Percentiles rank a stretch among this genome's conserved stretches.
Evolutionary conservation across 2,888 invertebrate species (phyloP).

Genomic region (Seira musarum): DNA sequence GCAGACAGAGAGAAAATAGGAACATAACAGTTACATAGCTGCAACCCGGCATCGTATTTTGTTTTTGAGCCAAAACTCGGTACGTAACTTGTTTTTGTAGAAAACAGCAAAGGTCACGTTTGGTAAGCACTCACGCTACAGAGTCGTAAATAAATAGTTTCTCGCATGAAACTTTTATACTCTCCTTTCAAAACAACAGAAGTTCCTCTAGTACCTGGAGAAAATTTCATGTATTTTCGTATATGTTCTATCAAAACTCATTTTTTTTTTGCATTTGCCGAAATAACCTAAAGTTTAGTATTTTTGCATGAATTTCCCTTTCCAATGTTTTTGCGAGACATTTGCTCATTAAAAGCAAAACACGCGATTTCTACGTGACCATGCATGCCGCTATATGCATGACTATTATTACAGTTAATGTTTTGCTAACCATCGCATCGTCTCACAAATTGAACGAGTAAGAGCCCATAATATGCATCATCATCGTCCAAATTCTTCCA

Average conservation of each 20-base stretch:
- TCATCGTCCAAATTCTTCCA: background rate
- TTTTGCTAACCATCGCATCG: background rate
- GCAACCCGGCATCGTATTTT: no score
- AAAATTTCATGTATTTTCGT: background rate
- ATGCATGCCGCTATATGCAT: background rate
- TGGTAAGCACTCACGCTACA: background rate
- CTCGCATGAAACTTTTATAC: no score
- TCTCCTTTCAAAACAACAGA: no score
- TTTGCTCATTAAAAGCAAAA: background rate
- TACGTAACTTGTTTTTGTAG: no score
- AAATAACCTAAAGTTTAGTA: background rate
- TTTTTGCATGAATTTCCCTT: background rate
- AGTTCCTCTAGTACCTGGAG: no score
- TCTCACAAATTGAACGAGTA: background rate
- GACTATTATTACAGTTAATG: background rate
- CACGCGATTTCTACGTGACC: conserved; percentile 9
- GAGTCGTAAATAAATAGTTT: background rate
- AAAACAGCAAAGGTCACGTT: background rate
- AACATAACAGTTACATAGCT: no score
- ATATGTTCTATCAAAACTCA: background rate
- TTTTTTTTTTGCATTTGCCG: background rate
- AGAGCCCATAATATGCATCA: background rate
- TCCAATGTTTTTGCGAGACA: background rate
- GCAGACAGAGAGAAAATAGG: no score
- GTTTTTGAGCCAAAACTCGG: no score